phyloP scores from a whole-genome alignment of 2,113 vertebrate genomes.

The Hassar affinis region DNA sequence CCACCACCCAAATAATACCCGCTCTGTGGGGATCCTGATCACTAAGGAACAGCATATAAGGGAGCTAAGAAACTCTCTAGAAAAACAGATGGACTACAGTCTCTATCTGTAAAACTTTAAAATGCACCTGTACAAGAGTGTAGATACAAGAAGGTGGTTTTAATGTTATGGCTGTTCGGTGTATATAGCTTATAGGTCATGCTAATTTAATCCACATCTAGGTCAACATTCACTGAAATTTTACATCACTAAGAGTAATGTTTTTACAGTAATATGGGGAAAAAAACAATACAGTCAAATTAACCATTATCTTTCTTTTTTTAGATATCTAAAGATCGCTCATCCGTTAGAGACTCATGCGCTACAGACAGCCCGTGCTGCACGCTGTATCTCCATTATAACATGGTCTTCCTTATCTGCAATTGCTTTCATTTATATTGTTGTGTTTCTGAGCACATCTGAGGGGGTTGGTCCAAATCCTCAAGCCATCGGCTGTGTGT shows the following conservation, averaged over 20 bases:
- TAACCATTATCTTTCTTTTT: neutral
- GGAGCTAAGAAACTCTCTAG: too few species aligned
- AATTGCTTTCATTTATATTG: slow-evolving; percentile 49
- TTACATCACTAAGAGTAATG: neutral
- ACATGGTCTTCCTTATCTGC: slow-evolving; percentile 64
- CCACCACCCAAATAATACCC: too few species aligned
- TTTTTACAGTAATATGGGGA: neutral
- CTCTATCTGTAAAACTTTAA: too few species aligned
- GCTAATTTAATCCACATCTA: neutral
- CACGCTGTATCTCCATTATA: slow-evolving; percentile 47
- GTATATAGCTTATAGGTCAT: neutral
- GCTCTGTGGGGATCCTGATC: too few species aligned
- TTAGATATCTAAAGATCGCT: slow-evolving; percentile 72
- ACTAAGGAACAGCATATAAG: too few species aligned
- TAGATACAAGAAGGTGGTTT: too few species aligned
- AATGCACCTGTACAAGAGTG: too few species aligned
- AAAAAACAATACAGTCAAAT: neutral
- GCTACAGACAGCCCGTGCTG: slow-evolving; percentile 57
- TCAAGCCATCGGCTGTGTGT: slow-evolving; percentile 22
- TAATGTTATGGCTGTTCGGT: too few species aligned
- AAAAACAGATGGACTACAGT: too few species aligned
- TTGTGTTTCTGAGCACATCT: slow-evolving; percentile 49
- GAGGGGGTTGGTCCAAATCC: fast-evolving
- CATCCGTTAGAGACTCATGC: slow-evolving; percentile 54
- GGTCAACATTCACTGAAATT: neutral